Conservation (phyloP, 2,888 invertebrate species). For the Drosophila austrosaltans region DNA sequence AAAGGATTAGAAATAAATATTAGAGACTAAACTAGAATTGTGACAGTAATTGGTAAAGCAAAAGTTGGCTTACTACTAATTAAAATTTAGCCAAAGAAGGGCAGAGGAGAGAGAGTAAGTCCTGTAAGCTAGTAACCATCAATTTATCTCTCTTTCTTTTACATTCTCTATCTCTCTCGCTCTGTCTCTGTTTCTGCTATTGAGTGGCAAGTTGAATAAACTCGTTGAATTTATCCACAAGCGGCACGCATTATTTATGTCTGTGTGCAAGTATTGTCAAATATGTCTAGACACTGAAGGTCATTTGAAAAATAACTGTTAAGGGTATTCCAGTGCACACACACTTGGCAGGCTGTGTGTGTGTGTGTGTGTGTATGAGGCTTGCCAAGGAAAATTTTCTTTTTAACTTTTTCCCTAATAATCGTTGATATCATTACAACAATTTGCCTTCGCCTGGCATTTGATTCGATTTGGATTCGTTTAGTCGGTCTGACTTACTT, state of each 20-base stretch:
- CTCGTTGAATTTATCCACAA: slow-evolving; percentile 51
- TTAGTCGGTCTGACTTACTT: slow-evolving; percentile 6
- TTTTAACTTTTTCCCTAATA: background rate
- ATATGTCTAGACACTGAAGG: slow-evolving; percentile 77
- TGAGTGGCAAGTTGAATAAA: slow-evolving; percentile 64
- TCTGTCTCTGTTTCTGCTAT: background rate
- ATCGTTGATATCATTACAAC: too few species aligned
- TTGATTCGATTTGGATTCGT: slow-evolving; percentile 34
- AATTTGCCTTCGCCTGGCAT: background rate
- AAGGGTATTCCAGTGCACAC: slow-evolving; percentile 39
- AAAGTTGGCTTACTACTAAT: background rate
- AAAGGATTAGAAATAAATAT: slow-evolving; percentile 12
- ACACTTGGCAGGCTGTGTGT: slow-evolving; percentile 30
- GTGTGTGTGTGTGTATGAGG: slow-evolving; percentile 9
- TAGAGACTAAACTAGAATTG: background rate
- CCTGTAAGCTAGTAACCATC: background rate
- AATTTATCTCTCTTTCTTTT: background rate
- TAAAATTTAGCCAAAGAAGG: background rate
- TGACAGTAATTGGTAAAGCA: slow-evolving; percentile 8
- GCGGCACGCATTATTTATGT: slow-evolving; percentile 48
- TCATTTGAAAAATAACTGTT: slow-evolving; percentile 62
- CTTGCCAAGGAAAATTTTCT: slow-evolving; percentile 21
- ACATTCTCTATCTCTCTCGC: background rate
- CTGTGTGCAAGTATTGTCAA: slow-evolving; percentile 58
- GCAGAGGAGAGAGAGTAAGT: background rate